phyloP scores from a whole-genome alignment of 2,888 invertebrate species.

The Hybos culiciformis region DNA sequence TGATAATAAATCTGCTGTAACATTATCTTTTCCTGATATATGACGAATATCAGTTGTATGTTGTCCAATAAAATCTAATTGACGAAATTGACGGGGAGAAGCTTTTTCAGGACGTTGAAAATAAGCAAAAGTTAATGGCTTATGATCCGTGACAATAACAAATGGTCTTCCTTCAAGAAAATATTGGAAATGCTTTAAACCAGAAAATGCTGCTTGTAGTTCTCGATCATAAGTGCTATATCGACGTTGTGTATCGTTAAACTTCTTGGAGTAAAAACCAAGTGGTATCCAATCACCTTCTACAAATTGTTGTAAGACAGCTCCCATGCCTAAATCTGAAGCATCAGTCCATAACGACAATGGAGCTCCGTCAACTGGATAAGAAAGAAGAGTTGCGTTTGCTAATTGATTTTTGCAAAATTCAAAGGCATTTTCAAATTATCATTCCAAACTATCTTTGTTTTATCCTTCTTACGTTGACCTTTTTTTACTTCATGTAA shows the following conservation, averaged over 20 bases:
- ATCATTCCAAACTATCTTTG: constrained; percentile 9
- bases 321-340: neutral
- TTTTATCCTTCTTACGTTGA: constrained; percentile 12
- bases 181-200: constrained; percentile 4
- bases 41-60: neutral
- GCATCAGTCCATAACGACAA: neutral
- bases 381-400: neutral
- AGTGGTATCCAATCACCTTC: neutral
- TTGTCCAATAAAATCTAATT: constrained; percentile 2
- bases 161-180: constrained; percentile 4
- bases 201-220: neutral
- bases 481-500: constrained; percentile 4
- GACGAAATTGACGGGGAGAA: constrained; percentile 2
- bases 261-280: constrained; percentile 1
- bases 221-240: constrained; percentile 8
- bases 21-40: constrained; percentile 4
- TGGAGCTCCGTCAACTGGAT: neutral
- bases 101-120: constrained; percentile 1
- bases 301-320: neutral
- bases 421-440: neutral
- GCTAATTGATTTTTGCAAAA: neutral
- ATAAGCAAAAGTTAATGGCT: constrained; percentile 1
- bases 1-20: constrained; percentile 1
- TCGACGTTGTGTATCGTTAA: neutral
- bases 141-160: constrained; percentile 3